Percentiles rank a stretch among this genome's conserved stretches.
phyloP scores from a whole-genome alignment of 2,797 vertebrate genomes.

The Neopelma chrysocephalum region DNA sequence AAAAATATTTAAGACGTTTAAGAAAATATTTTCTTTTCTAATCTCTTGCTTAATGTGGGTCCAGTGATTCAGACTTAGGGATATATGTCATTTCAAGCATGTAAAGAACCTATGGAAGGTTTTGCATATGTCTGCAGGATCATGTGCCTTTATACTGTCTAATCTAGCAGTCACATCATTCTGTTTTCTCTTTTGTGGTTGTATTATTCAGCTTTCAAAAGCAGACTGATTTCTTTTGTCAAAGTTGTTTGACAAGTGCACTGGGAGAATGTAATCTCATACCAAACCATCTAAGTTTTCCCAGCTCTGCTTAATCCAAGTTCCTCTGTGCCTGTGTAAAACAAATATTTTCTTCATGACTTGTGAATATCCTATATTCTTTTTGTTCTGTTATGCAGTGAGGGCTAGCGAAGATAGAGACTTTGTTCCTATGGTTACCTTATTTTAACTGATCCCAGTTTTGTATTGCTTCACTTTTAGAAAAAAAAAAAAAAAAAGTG shows the following conservation, averaged over 20 bases:
- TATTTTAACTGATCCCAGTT: background rate
- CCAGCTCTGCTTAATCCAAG: background rate
- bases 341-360: background rate
- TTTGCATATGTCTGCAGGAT: conserved; percentile 32
- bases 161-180: background rate
- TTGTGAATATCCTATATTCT: background rate
- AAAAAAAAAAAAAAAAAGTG: background rate
- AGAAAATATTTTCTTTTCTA: background rate
- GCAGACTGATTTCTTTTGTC: background rate
- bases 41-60: background rate
- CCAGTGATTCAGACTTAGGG: background rate
- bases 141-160: background rate
- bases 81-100: background rate
- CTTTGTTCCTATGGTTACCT: conserved; percentile 2
- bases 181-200: background rate
- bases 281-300: background rate
- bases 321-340: background rate
- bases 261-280: background rate
- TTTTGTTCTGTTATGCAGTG: background rate
- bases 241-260: background rate
- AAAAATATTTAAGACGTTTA: background rate
- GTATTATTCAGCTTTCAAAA: background rate
- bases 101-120: background rate
- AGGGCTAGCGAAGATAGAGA: background rate
- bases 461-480: background rate